Conservation (phyloP, 2,797 vertebrate species). For the Podarcis siculus region DNA sequence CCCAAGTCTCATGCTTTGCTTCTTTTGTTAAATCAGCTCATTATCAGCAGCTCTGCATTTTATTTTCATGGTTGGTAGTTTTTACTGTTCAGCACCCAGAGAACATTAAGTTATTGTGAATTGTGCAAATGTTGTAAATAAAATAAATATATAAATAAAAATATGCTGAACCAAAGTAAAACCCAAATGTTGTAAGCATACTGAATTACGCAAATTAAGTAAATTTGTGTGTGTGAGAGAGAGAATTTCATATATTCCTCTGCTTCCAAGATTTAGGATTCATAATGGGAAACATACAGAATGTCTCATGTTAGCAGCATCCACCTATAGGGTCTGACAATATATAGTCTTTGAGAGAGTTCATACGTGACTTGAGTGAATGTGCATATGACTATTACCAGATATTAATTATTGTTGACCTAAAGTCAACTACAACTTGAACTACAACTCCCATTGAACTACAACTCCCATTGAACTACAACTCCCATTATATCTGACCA, state of each 20-base stretch:
- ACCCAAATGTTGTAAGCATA: neutral
- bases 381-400: neutral
- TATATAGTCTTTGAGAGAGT: neutral
- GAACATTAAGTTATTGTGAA: neutral
- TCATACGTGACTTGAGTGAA: neutral
- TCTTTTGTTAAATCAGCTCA: constrained; percentile 1
- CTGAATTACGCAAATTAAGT: neutral
- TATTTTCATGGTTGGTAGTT: neutral
- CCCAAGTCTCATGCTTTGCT: constrained; percentile 19
- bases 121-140: neutral
- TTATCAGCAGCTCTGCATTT: neutral
- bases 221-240: neutral
- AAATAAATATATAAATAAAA: neutral
- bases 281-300: neutral
- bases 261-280: neutral
- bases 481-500: too few species aligned
- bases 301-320: neutral
- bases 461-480: too few species aligned
- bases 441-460: too few species aligned
- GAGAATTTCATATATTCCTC: neutral
- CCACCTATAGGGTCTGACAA: neutral
- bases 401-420: neutral
- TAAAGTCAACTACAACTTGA: too few species aligned
- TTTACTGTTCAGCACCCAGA: neutral
- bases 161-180: constrained; percentile 34